Percentiles rank a stretch among this genome's conserved stretches.
Conservation (phyloP, 2,888 invertebrate genomes). For the Eristalis pertinax region DNA sequence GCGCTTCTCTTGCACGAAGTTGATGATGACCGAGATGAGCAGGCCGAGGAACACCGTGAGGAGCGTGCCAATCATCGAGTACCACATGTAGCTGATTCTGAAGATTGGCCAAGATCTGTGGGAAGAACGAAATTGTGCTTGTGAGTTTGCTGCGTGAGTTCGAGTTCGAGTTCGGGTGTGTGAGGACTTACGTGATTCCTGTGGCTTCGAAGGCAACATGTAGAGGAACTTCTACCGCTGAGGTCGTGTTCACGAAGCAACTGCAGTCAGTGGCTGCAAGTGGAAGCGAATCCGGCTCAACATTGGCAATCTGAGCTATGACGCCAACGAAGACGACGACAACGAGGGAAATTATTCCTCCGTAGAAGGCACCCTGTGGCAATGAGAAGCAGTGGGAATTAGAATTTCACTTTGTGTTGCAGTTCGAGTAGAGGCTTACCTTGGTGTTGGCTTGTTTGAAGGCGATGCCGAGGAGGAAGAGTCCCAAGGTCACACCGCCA, state of each 20-base stretch:
- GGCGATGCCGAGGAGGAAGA: conserved; percentile 94
- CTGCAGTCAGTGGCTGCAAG: conserved; percentile 77
- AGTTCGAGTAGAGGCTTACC: conserved; percentile 80
- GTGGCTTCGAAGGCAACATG: neutral
- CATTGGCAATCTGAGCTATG: conserved; percentile 78
- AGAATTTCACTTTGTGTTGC: too few relatives aligned
- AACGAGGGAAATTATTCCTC: conserved; percentile 78
- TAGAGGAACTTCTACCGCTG: conserved; percentile 1
- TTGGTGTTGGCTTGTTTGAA: conserved; percentile 93
- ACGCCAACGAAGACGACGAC: conserved; percentile 80
- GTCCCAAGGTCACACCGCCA: conserved; percentile 92
- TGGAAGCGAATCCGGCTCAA: conserved; percentile 75
- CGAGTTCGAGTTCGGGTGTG: neutral
- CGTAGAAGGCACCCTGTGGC: conserved; percentile 79
- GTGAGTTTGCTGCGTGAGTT: neutral
- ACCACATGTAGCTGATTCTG: conserved; percentile 94
- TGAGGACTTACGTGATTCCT: conserved; percentile 59
- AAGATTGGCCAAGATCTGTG: conserved; percentile 83
- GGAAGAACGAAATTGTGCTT: neutral
- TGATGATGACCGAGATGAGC: conserved; percentile 85
- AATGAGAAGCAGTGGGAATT: neutral
- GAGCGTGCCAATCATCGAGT: conserved; percentile 90
- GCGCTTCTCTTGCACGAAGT: conserved; percentile 79
- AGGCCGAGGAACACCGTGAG: conserved; percentile 89
- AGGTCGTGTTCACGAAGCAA: conserved; percentile 77